phyloP scores from a whole-genome alignment of 2,797 vertebrate genomes.

The Numenius phaeopus region DNA sequence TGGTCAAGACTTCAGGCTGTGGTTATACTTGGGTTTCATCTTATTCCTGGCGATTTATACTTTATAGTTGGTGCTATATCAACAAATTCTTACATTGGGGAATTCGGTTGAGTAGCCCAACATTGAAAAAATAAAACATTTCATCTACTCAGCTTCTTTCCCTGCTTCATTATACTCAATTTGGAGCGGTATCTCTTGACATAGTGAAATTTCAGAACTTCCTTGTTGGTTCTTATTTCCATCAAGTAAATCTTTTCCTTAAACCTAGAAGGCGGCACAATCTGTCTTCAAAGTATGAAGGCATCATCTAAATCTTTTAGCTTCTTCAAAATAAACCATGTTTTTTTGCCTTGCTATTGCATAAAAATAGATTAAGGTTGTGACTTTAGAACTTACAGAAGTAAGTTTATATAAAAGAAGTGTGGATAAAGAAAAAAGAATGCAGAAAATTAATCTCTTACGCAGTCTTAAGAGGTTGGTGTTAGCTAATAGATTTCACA shows the following conservation, averaged over 20 bases:
- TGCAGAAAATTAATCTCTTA: background rate
- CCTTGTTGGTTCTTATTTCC: background rate
- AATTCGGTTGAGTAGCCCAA: background rate
- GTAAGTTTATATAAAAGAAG: background rate
- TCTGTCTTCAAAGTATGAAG: background rate
- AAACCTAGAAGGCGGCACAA: background rate
- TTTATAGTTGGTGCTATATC: background rate
- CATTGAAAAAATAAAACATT: background rate
- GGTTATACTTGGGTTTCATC: background rate
- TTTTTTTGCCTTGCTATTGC: background rate
- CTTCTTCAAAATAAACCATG: background rate
- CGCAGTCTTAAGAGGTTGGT: background rate
- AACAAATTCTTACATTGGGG: background rate
- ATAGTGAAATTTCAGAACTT: background rate
- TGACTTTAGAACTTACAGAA: background rate
- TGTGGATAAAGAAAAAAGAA: background rate
- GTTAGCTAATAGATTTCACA: background rate
- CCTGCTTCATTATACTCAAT: background rate
- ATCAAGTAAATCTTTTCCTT: background rate
- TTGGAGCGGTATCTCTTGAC: background rate
- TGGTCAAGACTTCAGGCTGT: background rate
- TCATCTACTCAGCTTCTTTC: background rate
- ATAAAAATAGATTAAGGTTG: background rate
- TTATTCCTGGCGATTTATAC: background rate
- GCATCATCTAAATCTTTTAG: background rate